Evolutionary conservation across 2,888 invertebrate genomes (phyloP), one percentile per base, ranked within the genome.

Genomic region (Sinohyriopsis cumingii): DNA sequence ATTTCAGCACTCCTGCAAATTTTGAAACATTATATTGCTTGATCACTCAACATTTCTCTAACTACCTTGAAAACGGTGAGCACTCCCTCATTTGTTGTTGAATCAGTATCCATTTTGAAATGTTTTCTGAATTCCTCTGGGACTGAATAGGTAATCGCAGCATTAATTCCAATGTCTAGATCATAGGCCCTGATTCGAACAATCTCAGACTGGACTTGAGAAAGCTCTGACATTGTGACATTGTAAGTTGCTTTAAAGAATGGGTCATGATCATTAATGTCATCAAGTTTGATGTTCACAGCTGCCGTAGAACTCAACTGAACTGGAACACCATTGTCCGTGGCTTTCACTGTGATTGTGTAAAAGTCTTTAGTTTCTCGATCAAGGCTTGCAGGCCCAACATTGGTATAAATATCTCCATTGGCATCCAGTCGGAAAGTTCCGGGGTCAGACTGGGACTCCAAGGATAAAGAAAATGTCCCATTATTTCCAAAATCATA

Each of bases 201-300:
- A 65, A 75, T n/a, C 33, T 73, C 75, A 0, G 45, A 45, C 45
- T 45, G 45, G 45, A 45, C 45, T 45, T 12, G 15, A 45, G 45
- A 68, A 19, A 55, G 55, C 63, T 79, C 79, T 15, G 70, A 68
- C 59, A 79, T 59, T 3, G 64, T 25, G 19, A 72, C 68, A 9
- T 22, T 25, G 61, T 74, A 78, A 3, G 72, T 55, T 19, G 68
- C 18, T 6, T 65, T 71, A 72, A 99, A 99, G 91, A 96, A 96
- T 79, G 99, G 99, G 77, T 97, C 96, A 92, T 99, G 99, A 93
- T 99, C 99, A 94, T 99, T 99, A 92, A 97, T 97, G 92, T 99
- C 99, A 85, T 96, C 96, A 90, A 99, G 97, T 87, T 96, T 96
- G 92, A 98, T 97, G 84, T 97, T 97, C 84, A 98, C 96, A 88